A percentile compares a stretch with the other conserved stretches of the same genome.
Evolutionary conservation across 2,113 vertebrate species (phyloP).

Genomic region (Heloderma charlesbogerti): DNA sequence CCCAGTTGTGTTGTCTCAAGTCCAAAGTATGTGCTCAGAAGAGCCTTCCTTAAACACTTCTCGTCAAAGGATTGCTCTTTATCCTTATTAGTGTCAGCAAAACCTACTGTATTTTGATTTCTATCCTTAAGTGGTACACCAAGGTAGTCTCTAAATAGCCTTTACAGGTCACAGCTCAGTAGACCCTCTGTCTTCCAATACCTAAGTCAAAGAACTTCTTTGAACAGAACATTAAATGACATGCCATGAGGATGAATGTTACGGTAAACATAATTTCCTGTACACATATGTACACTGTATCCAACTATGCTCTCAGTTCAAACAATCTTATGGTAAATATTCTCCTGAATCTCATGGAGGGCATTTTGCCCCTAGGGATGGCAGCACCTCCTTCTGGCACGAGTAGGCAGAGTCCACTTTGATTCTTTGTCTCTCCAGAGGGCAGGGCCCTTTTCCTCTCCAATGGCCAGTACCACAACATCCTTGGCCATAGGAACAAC

Average conservation of each 20-base stretch:
- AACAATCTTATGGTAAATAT: background rate
- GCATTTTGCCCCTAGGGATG: no score
- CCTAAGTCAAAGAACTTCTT: background rate
- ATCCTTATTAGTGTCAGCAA: slow-evolving; percentile 40
- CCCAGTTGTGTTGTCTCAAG: background rate
- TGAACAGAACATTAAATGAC: background rate
- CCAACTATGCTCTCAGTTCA: background rate
- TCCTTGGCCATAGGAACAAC: no score
- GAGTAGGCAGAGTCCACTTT: no score
- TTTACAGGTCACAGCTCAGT: slow-evolving; percentile 12
- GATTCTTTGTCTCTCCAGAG: no score
- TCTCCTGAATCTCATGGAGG: no score
- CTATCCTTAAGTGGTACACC: slow-evolving; percentile 8
- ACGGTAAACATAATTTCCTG: background rate
- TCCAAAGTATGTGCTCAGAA: background rate
- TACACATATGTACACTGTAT: background rate
- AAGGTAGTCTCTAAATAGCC: slow-evolving; percentile 41
- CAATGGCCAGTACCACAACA: no score
- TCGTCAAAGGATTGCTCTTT: background rate
- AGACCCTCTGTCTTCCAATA: background rate
- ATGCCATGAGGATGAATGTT: background rate
- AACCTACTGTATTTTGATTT: slow-evolving; percentile 31
- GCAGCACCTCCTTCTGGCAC: no score
- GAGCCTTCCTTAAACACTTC: background rate
- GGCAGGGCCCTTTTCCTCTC: background rate